Evolutionary conservation across 2,113 vertebrate species (phyloP).

Genomic region (Pygathrix nemaeus): DNA sequence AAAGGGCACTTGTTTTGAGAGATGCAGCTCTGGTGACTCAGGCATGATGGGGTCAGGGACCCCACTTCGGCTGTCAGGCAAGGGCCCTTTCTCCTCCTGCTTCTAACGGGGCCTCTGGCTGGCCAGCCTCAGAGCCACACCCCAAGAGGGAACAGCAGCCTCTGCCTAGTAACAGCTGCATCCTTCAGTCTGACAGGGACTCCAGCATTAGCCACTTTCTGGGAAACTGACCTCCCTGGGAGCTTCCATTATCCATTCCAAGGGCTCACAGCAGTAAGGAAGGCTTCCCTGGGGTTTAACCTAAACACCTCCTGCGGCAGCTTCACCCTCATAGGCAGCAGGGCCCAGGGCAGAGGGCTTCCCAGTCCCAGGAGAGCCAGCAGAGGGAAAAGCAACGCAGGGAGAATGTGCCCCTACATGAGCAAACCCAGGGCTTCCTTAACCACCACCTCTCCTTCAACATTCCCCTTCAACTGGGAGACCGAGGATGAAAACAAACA

Average conservation of each 20-base stretch:
- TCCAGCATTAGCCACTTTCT: conserved; percentile 62
- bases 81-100: conserved; percentile 26
- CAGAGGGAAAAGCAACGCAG: neutral
- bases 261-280: neutral
- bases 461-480: conserved; percentile 51
- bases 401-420: neutral
- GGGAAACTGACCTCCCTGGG: conserved; percentile 56
- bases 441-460: conserved; percentile 14
- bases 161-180: conserved; percentile 75
- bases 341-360: neutral
- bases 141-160: conserved; percentile 43
- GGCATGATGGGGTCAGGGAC: neutral
- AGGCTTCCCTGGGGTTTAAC: conserved; percentile 15
- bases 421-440: neutral
- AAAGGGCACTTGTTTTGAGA: neutral
- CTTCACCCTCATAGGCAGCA: neutral
- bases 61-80: neutral
- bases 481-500: conserved; percentile 67
- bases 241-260: conserved; percentile 44
- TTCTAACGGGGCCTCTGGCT: conserved; percentile 48
- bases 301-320: neutral
- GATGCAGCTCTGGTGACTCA: neutral
- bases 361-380: neutral
- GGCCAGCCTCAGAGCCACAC: conserved; percentile 61
- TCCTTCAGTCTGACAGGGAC: conserved; percentile 60